phyloP scores from a whole-genome alignment of 1,140 invertebrate genomes.

The Condylostylus longicornis region DNA sequence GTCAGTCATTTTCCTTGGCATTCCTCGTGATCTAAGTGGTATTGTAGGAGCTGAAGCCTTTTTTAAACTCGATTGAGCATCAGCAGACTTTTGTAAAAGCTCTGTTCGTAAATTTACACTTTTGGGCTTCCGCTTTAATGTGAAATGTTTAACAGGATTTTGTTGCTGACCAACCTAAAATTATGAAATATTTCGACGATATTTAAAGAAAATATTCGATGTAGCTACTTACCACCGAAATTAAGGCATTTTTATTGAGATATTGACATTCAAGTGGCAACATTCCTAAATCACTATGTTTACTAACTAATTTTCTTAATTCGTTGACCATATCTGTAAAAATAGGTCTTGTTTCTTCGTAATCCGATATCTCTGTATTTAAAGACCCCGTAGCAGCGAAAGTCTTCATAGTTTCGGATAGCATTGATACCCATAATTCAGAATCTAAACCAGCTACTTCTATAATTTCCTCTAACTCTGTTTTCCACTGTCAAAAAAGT shows the following conservation, averaged over 20 bases:
- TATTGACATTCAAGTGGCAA: constrained; percentile 92
- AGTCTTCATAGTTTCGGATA: constrained; percentile 87
- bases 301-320: constrained; percentile 67
- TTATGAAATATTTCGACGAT: constrained; percentile 2
- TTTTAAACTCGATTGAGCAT: constrained; percentile 77
- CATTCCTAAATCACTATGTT: constrained; percentile 72
- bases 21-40: constrained; percentile 72
- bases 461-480: constrained; percentile 84
- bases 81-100: constrained; percentile 76
- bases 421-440: constrained; percentile 92
- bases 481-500: constrained; percentile 58
- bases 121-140: constrained; percentile 87
- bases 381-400: constrained; percentile 76
- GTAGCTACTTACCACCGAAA: constrained; percentile 57
- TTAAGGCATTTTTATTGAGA: constrained; percentile 83
- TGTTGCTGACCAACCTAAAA: constrained; percentile 44
- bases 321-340: constrained; percentile 83
- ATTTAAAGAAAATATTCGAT: not conserved
- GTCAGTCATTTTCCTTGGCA: constrained; percentile 93
- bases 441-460: constrained; percentile 79
- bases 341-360: constrained; percentile 74
- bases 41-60: constrained; percentile 77
- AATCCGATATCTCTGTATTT: constrained; percentile 67
- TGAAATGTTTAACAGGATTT: constrained; percentile 74
- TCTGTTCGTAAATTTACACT: constrained; percentile 80